Conservation (phyloP, 2,888 invertebrate genomes). For the Panopea generosa region DNA sequence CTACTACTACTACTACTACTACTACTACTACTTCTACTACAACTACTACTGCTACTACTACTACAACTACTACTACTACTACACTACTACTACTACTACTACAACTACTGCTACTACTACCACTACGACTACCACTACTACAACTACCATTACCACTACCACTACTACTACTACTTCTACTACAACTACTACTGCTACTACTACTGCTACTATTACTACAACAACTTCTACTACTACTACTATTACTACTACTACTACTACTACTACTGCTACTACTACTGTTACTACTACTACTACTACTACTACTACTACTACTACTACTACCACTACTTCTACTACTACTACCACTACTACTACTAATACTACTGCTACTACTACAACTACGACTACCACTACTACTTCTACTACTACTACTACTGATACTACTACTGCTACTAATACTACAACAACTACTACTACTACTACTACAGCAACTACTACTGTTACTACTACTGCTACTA, state of each 20-base stretch:
- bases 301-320: constrained; percentile 1
- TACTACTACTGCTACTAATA: too few relatives aligned
- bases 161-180: constrained; percentile 10
- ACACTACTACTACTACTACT: too few relatives aligned
- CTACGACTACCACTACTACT: too few relatives aligned
- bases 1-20: constrained; percentile 12
- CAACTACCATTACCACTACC: constrained; percentile 3
- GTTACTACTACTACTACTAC: too few relatives aligned
- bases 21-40: constrained; percentile 11
- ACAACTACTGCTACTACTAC: constrained; percentile 8
- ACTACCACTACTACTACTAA: too few relatives aligned
- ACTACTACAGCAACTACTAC: too few relatives aligned
- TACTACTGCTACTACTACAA: too few relatives aligned
- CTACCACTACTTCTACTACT: background rate
- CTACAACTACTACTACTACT: too few relatives aligned
- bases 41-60: constrained; percentile 3
- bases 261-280: too few relatives aligned
- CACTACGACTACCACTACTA: constrained; percentile 8
- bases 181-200: background rate
- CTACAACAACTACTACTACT: too few relatives aligned
- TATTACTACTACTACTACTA: background rate
- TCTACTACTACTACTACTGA: too few relatives aligned
- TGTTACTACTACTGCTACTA: constrained; percentile 7
- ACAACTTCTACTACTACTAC: constrained; percentile 1
- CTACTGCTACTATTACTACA: background rate